phyloP scores from a whole-genome alignment of 2,113 vertebrate genomes.

The Candoia aspera region DNA sequence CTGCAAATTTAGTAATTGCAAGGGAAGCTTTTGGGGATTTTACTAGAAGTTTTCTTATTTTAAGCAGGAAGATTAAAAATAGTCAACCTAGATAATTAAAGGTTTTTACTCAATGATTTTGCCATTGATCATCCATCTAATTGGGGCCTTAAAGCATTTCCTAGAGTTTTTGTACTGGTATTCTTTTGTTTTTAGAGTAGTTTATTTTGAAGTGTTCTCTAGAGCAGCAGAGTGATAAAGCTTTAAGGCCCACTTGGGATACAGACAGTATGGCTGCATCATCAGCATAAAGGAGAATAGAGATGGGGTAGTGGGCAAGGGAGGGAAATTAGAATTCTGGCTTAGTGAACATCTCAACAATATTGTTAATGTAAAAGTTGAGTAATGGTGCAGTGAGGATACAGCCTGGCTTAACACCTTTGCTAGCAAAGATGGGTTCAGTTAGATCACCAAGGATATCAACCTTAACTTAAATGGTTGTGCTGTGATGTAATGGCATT shows the following conservation, averaged over 20 bases:
- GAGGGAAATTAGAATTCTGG: not conserved
- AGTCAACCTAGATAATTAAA: not conserved
- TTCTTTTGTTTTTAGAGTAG: not conserved
- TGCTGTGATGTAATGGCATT: not conserved
- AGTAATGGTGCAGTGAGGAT: not conserved
- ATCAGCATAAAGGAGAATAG: not conserved
- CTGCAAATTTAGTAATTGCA: not conserved
- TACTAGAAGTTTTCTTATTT: not conserved
- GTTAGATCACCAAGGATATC: not conserved
- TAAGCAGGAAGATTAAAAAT: not conserved
- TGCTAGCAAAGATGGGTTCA: not conserved
- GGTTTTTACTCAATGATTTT: not conserved
- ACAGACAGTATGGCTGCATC: not conserved
- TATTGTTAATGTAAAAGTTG: not conserved
- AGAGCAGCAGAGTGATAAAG: not conserved
- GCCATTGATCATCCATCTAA: not conserved
- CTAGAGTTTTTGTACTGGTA: not conserved
- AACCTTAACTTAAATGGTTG: not conserved
- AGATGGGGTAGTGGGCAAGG: not conserved
- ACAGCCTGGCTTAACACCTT: not conserved
- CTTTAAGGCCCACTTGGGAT: not conserved
- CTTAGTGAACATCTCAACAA: not conserved
- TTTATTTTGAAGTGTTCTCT: not conserved
- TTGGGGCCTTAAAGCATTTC: not conserved
- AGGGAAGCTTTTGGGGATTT: not conserved